Evolutionary conservation across 1,140 invertebrate species (phyloP), one percentile per base, ranked within the genome.

Genomic region (Gryon sp.): DNA sequence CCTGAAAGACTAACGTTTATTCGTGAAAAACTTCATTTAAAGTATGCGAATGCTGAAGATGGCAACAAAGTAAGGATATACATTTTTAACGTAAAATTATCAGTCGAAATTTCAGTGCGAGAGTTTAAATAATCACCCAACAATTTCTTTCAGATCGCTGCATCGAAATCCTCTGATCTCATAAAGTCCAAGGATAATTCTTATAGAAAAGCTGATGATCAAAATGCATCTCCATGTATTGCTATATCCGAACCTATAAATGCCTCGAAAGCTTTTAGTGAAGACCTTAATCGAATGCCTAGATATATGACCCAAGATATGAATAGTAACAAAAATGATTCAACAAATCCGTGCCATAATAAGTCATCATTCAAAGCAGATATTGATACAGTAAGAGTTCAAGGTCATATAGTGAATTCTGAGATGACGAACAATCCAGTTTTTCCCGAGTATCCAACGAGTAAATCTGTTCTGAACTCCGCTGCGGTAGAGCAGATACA

Each of bases 11-110:
- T 88, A 12, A 77, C 36, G 1, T 85, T 73, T 40, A 87, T 88
- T 46, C 77, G 81, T 0, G 85, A 87, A 19, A 82, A 88, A 73
- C 79, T 88, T 4, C 73, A 79, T 12, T 63, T 81, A 12, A 87
- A 88, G 30, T 86, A 88, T 50, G 78, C 79, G 6, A 53, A 46
- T 0, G 52, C 55, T 7, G 72, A 70, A 7, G 60, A 74, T 7
- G 16, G 14, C 4, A 32, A 40, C 36, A 2, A 15, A 24, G 66
- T 70, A 46, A 36, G 26, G 0, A 9, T 57, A 8, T 40, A 14
- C 2, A 55, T 40, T 50, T n/a, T 36, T 15, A 12, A 36, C 11
- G n/a, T n/a, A n/a, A n/a, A n/a, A n/a, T n/a, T n/a, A n/a, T n/a
- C n/a, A n/a, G n/a, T n/a, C n/a, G n/a, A n/a, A n/a, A n/a, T n/a